Conservation (phyloP, 2,797 vertebrate species). For the Hemibagrus guttatus region DNA sequence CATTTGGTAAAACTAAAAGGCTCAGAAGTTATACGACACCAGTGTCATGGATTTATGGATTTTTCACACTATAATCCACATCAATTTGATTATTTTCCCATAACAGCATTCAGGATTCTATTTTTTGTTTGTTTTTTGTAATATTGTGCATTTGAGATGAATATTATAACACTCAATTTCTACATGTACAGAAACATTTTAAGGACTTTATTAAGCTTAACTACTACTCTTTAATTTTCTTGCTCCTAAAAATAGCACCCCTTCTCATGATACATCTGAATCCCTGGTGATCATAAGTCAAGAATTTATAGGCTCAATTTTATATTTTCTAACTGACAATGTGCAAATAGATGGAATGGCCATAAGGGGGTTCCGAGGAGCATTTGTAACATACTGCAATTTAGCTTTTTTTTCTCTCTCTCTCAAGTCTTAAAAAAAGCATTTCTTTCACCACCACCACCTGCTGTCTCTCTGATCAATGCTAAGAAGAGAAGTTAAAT, state of each 20-base stretch:
- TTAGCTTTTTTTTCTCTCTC: constrained; percentile 71
- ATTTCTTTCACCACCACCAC: constrained; percentile 55
- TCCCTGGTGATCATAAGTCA: constrained; percentile 24
- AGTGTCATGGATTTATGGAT: neutral
- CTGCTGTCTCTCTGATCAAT: constrained; percentile 55
- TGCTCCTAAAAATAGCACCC: neutral
- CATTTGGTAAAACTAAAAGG: neutral
- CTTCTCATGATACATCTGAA: neutral
- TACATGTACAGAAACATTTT: neutral
- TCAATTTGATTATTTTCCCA: constrained; percentile 2
- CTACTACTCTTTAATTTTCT: neutral
- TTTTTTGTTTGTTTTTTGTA: neutral
- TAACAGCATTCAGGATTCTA: constrained; percentile 47
- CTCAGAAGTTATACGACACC: neutral
- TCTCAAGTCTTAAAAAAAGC: constrained; percentile 55
- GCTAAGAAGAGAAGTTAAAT: too few species aligned
- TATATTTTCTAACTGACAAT: constrained; percentile 68
- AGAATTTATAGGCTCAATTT: constrained; percentile 66
- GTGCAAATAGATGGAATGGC: constrained; percentile 65
- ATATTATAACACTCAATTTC: neutral
- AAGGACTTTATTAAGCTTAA: neutral
- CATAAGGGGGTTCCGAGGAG: constrained; percentile 61
- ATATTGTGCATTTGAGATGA: neutral
- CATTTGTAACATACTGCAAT: constrained; percentile 65
- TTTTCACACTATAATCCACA: neutral